Evolutionary conservation across 2,113 vertebrate genomes (phyloP), one percentile per base, ranked within the genome.

Genomic region (Oncorhynchus tshawytscha): DNA sequence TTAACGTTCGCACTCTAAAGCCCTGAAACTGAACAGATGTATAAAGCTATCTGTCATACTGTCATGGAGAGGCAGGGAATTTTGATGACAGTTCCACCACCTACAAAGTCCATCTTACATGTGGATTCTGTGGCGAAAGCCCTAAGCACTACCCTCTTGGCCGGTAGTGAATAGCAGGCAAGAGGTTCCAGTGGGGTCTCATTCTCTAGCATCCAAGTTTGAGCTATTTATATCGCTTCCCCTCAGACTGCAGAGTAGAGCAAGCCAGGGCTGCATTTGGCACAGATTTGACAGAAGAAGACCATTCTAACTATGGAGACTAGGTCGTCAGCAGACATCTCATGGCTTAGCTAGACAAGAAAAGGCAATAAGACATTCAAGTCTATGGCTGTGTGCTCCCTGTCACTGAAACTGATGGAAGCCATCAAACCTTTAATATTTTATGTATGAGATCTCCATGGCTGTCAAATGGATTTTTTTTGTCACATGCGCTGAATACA

Each of bases 371-470:
- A 39, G 34, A 80, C 84, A 84, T 83, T 78, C 73, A 84, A 84
- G 85, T 84, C 81, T 78, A 92, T 87, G 87, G 88, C 83, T 22
- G n/a, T 64, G 91, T 79, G 75, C 91, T 90, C 82, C 76, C 84
- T 78, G 91, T 90, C 89, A 84, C 67, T 62, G 91, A 93, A 91
- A 92, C 93, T 89, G 91, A 91, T 89, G 92, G 94, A 94, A 93
- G 93, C 94, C 91, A 94, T 95, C 94, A 94, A 94, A 94, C 90
- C 94, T 93, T 93, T 94, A 94, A 96, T 97, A 94, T 96, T 97
- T 97, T 96, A 97, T 97, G 96, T 92, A 96, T 96, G 94, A 95
- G 92, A 91, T 94, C 92, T 91, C 92, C 87, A 82, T 88, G 5
- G 31, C 31, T 31, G 31, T 31, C 31, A 31, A 31, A n/a, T n/a